Conservation (phyloP, 2,797 vertebrate genomes). For the Parotocinclus haroldoi region DNA sequence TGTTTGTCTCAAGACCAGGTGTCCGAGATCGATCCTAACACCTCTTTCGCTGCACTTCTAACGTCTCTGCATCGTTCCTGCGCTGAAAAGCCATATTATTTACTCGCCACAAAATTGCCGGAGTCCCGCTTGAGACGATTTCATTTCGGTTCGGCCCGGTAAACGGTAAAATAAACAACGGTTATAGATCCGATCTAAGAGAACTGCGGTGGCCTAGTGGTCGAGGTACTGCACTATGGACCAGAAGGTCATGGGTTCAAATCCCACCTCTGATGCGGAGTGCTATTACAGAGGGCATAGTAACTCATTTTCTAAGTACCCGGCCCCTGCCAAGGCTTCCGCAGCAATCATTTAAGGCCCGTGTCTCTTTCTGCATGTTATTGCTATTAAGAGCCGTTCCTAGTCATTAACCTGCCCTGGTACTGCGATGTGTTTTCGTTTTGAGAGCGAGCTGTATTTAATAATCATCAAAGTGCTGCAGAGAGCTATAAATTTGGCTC, state of each 20-base stretch:
- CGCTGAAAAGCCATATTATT: slow-evolving; percentile 54
- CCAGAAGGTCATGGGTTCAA: no score
- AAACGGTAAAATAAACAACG: no score
- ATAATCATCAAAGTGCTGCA: slow-evolving; percentile 38
- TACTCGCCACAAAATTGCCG: slow-evolving; percentile 50
- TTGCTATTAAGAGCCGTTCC: slow-evolving; percentile 55
- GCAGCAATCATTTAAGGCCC: slow-evolving; percentile 34
- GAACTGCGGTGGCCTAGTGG: no score
- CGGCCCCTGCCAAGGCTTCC: slow-evolving; percentile 38
- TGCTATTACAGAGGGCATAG: slow-evolving; percentile 35
- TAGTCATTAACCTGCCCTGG: slow-evolving; percentile 46
- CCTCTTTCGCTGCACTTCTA: slow-evolving; percentile 41
- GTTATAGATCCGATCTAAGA: no score
- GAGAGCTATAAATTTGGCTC: slow-evolving; percentile 53
- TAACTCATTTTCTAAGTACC: slow-evolving; percentile 41
- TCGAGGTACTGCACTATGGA: no score
- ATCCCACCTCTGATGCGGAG: no score
- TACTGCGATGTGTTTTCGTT: slow-evolving; percentile 53
- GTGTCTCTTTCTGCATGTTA: slow-evolving; percentile 51
- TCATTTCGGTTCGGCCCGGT: no score
- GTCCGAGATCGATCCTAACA: slow-evolving; percentile 27
- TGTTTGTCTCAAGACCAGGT: slow-evolving; percentile 43
- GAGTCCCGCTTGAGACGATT: slow-evolving; percentile 21
- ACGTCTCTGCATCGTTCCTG: slow-evolving; percentile 39
- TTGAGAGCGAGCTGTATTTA: slow-evolving; percentile 60